These are phyloP conservation scores for Torymus auratus DNA, from an alignment of 2,888 invertebrate species.

Conservation along the genomic window DNA sequence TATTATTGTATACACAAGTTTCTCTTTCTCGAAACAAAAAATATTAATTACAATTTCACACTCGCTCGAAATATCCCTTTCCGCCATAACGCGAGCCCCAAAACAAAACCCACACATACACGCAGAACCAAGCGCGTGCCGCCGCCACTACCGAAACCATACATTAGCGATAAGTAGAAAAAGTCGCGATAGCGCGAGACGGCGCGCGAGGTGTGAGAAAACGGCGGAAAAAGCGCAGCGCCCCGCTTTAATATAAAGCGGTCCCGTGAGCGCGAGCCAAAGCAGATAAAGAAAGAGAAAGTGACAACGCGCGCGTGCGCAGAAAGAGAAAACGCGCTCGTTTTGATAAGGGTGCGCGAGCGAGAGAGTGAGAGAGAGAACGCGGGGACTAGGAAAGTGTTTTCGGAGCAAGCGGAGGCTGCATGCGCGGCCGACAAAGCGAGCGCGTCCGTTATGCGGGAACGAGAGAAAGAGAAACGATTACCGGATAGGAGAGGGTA, in stretches of 20 bases:
- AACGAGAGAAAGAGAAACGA: no score
- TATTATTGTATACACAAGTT: no score
- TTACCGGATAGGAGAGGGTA: no score
- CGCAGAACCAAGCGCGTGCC: no score
- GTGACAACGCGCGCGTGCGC: constrained; percentile 41
- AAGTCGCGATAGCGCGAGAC: constrained; percentile 22
- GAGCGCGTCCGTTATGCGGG: no score
- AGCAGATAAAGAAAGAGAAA: constrained; percentile 54
- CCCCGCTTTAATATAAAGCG: constrained; percentile 40
- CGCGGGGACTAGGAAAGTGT: constrained; percentile 8
- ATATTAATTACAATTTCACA: no score
- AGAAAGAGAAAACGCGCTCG: constrained; percentile 44
- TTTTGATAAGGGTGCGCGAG: constrained; percentile 11
- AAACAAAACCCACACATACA: no score
- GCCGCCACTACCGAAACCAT: neutral
- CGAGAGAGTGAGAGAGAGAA: neutral
- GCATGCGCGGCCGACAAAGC: no score
- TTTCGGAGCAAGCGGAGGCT: neutral
- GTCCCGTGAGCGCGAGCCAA: constrained; percentile 9
- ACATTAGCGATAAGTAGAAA: constrained; percentile 48
- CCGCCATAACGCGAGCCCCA: no score
- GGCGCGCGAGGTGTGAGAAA: constrained; percentile 43
- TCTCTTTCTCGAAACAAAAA: no score
- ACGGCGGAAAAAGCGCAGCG: constrained; percentile 2
- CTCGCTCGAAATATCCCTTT: no score